Base-by-base conservation (phyloP, 2,113 vertebrate genomes). In the Rutilus rutilus region DNA sequence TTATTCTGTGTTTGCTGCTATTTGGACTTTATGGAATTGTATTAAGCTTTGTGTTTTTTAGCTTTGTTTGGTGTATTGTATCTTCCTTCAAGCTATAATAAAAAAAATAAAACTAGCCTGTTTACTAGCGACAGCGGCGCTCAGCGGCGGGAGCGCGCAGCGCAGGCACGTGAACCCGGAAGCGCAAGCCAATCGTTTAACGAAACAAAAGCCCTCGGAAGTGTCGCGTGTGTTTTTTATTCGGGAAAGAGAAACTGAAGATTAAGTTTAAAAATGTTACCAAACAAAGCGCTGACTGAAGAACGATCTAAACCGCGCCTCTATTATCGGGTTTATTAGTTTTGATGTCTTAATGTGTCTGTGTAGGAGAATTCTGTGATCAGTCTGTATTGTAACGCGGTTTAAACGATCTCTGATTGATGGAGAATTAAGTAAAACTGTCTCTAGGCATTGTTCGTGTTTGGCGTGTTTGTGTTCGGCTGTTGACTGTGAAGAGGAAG, bases 201-300 rank as follows among this genome's bases (percentile, higher is more conserved):
- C 67, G 82, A 90, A 90, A 90, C 87, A 89, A 87, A 90, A 88
- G 75, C 81, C 75, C 62, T 50, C 81, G 85, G 83, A 90, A 86
- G 84, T 81, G 19, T 33, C 21, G 25, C 45, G 65, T 86, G 33
- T 88, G 85, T 60, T 30, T 62, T 74, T 60, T 74, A 39, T 76
- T 23, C 5, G 69, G 11, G 36, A 79, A 84, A 75, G 23, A 64
- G 85, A 79, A 89, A 79, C 54, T 25, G 45, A 50, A 42, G 67
- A 74, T 23, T 39, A 87, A 85, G 67, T 87, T 69, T 52, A 36
- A 85, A 73, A 71, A 85, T 88, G 83, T 30, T 5, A 54, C 33
- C 54, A 2, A 52, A 59, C 64, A 87, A 81, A 86, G 27, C 23
- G 39, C 27, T n/a, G 8, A 36, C 54, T 1, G 73, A 60, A 73